These are phyloP conservation scores for Hippocampus comes DNA, from an alignment of 2,113 vertebrate species.

Conservation along the genomic window DNA sequence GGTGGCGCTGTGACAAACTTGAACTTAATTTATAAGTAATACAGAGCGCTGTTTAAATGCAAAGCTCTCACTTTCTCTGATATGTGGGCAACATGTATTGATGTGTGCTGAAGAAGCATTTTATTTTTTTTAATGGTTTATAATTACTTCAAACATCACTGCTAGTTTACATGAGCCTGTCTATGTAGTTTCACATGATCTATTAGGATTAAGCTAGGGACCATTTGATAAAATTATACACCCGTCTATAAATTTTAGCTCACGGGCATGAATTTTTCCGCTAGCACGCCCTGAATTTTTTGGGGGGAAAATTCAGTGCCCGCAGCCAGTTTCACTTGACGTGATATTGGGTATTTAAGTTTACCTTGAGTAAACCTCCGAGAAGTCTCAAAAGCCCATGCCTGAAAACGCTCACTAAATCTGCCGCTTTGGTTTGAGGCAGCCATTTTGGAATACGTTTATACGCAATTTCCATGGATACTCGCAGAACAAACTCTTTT, in stretches of 20 bases:
- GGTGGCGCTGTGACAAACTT: neutral
- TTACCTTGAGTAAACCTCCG: neutral
- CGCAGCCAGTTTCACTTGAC: neutral
- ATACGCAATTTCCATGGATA: neutral
- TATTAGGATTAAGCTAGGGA: neutral
- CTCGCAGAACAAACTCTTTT: neutral
- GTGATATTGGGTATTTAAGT: neutral
- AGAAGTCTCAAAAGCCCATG: neutral
- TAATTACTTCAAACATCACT: neutral
- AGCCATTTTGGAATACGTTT: neutral
- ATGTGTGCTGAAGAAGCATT: neutral
- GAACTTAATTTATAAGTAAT: neutral
- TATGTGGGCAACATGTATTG: neutral
- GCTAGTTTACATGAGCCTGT: neutral
- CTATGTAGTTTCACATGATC: neutral
- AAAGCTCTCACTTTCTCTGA: too few species aligned
- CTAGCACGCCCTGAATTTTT: too few species aligned
- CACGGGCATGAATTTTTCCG: neutral
- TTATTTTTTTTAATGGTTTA: neutral
- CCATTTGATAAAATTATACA: neutral
- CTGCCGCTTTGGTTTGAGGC: neutral
- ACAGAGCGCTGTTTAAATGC: neutral
- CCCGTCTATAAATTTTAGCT: neutral
- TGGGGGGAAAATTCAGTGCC: too few species aligned
- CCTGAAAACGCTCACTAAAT: neutral